Evolutionary conservation across 2,888 invertebrate species (phyloP), one percentile per base, ranked within the genome.

Genomic region (Cartodere bifasciata): DNA sequence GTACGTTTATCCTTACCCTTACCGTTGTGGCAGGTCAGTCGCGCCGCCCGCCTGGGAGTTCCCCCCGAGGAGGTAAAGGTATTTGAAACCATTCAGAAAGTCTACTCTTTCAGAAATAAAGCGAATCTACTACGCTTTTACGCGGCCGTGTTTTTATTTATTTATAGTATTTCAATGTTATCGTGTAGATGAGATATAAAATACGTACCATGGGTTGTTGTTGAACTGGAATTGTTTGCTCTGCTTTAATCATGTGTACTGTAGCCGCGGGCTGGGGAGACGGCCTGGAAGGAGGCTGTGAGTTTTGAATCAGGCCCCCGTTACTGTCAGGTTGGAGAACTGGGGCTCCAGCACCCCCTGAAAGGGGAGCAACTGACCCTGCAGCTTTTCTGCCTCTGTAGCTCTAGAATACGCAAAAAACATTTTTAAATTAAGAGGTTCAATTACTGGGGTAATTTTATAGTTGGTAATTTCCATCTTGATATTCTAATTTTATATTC

Each of bases 201-300:
- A 17, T 28, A 41, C 51, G 48, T 44, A 61, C 61, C 61, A 61
- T 60, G 31, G 61, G 56, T 44, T 61, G 60, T 43, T 60, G 60
- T 41, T 58, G 57, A 47, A 56, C 52, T 46, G 59, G 49, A 39
- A 51, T 42, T 16, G 50, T 41, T 41, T 56, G 54, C 32, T 57
- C 54, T 36, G 52, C 46, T 29, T 46, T 47, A 29, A 46, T 32
- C 45, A 46, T 45, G 25, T 47, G 42, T 12, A 43, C 40, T 12
- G 41, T 35, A 21, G 40, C 33, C 3, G 35, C 35, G 7, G 52
- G 50, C 38, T 60, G 60, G 14, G 58, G 58, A 46, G 58, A 59
- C 16, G 56, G 59, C 41, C 59, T 50, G 14, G 58, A 50, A 16
- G 56, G 44, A 23, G 50, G 44, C 35, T 46, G 48, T 29, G 52